Conservation (phyloP, 2,888 invertebrate genomes). For the Drosophila quinaria region DNA sequence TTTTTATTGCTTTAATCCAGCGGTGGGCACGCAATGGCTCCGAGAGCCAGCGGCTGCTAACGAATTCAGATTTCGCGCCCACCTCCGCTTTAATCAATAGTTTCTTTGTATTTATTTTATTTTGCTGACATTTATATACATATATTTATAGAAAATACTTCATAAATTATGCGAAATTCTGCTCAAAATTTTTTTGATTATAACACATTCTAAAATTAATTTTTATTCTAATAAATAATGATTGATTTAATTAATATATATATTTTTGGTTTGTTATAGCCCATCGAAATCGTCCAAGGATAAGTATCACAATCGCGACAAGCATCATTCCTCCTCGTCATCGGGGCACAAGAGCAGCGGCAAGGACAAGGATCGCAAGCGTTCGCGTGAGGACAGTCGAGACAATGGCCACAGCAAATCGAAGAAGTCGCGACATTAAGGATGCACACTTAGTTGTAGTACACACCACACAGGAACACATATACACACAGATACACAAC, state of each 20-base stretch:
- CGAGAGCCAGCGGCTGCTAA: too few relatives aligned
- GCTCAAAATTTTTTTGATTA: slow-evolving; percentile 23
- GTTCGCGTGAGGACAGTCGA: slow-evolving; percentile 91
- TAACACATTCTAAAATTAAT: background rate
- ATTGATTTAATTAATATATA: background rate
- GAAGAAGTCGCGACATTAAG: slow-evolving; percentile 88
- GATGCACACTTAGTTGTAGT: slow-evolving; percentile 25
- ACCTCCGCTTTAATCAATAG: too few relatives aligned
- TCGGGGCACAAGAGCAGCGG: slow-evolving; percentile 84
- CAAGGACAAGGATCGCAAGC: slow-evolving; percentile 88
- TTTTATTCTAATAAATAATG: background rate
- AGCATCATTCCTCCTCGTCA: slow-evolving; percentile 83
- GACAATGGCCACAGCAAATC: slow-evolving; percentile 88
- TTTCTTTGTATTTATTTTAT: background rate
- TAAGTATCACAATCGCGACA: slow-evolving; percentile 84
- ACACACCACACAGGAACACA: slow-evolving; percentile 15
- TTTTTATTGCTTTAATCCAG: background rate
- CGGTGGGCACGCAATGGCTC: too few relatives aligned
- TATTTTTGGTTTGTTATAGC: slow-evolving; percentile 54
- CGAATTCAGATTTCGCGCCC: too few relatives aligned
- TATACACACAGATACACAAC: slow-evolving; percentile 29
- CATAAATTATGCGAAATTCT: slow-evolving; percentile 53
- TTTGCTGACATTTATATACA: background rate
- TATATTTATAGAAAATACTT: slow-evolving; percentile 33
- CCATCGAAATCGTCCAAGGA: slow-evolving; percentile 83